These are phyloP conservation scores for Ctenomys sociabilis DNA, from an alignment of 2,113 vertebrate genomes.

Conservation along the genomic window DNA sequence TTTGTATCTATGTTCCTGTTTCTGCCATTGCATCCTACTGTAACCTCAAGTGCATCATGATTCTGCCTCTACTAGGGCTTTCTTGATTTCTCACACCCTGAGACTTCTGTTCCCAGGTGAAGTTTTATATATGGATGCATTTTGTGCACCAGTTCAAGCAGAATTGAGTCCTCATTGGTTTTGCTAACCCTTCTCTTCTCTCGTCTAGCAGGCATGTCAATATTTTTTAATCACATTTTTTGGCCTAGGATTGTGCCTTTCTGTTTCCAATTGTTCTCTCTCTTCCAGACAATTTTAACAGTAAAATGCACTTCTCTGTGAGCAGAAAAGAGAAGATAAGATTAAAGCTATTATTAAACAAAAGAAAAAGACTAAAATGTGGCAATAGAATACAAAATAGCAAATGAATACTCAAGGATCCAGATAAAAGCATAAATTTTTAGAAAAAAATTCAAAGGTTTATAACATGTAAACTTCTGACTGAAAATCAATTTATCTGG, in stretches of 20 bases:
- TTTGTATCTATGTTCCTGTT: neutral
- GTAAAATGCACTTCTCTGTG: conserved; percentile 52
- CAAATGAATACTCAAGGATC: conserved; percentile 5
- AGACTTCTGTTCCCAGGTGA: neutral
- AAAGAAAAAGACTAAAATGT: neutral
- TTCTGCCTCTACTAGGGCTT: neutral
- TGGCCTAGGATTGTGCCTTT: conserved; percentile 3
- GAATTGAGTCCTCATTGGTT: neutral
- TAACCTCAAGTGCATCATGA: neutral
- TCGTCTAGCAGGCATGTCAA: neutral
- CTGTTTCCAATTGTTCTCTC: conserved; percentile 35
- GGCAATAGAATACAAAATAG: neutral
- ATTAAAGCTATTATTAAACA: neutral
- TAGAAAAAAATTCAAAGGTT: neutral
- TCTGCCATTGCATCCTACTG: neutral
- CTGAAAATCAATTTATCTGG: neutral
- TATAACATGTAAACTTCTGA: neutral
- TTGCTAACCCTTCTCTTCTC: neutral
- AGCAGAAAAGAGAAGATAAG: conserved; percentile 8
- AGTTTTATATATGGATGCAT: neutral
- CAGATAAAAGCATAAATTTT: neutral
- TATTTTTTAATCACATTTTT: conserved; percentile 42
- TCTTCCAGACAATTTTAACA: conserved; percentile 29
- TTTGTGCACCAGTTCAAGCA: neutral
- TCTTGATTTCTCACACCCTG: neutral